A percentile compares a stretch with the other conserved stretches of the same genome.
Evolutionary conservation across 2,888 invertebrate genomes (phyloP).

Genomic region (Drosophila pullipes): DNA sequence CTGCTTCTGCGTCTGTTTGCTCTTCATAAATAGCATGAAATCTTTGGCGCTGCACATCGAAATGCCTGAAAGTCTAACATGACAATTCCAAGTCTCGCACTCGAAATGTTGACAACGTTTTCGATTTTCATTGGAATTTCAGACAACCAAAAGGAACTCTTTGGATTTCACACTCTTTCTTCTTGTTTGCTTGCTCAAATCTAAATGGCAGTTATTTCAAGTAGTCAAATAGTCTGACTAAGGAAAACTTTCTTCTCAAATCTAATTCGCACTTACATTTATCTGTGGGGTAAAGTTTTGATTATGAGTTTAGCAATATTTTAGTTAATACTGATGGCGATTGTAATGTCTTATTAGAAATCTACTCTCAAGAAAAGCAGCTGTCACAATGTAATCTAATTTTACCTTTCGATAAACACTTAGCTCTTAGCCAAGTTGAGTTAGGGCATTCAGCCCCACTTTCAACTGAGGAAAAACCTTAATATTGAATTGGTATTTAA

Average conservation of each 20-base stretch:
- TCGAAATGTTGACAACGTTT: slow-evolving; percentile 57
- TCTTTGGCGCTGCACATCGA: slow-evolving; percentile 74
- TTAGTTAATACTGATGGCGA: neutral
- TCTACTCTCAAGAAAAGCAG: neutral
- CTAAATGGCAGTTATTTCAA: slow-evolving; percentile 20
- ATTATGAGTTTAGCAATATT: neutral
- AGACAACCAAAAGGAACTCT: slow-evolving; percentile 24
- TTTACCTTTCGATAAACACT: neutral
- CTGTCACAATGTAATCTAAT: neutral
- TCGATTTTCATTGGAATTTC: slow-evolving; percentile 78
- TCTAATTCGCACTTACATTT: neutral
- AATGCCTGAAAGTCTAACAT: slow-evolving; percentile 80
- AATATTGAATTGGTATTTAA: slow-evolving; percentile 1
- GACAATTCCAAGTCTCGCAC: slow-evolving; percentile 69
- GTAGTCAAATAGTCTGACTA: neutral
- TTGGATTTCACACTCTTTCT: slow-evolving; percentile 45
- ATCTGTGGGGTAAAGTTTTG: neutral
- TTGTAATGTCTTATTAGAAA: neutral
- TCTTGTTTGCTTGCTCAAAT: slow-evolving; percentile 53
- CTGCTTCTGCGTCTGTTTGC: slow-evolving; percentile 58
- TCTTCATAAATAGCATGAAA: slow-evolving; percentile 80
- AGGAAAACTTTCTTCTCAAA: neutral
- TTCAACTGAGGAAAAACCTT: neutral
- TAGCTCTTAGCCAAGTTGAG: neutral
- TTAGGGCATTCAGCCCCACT: neutral